Evolutionary conservation across 2,113 vertebrate genomes (phyloP).

Genomic region (Sinosuthora webbiana): DNA sequence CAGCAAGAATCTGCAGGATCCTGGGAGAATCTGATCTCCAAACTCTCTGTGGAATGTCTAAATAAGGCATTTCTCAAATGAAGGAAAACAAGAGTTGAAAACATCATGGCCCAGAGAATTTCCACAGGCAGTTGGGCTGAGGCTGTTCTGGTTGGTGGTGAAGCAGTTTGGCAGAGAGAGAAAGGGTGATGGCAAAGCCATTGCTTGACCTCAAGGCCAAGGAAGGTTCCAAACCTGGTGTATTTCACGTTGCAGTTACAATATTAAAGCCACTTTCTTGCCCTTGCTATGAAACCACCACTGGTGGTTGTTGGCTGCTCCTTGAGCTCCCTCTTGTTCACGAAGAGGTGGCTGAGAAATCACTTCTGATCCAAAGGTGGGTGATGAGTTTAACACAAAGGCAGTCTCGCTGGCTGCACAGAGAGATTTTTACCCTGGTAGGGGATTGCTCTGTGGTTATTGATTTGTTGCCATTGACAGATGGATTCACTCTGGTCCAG

Average conservation of each 20-base stretch:
- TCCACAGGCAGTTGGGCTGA: not conserved
- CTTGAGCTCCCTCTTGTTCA: not conserved
- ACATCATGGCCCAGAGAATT: not conserved
- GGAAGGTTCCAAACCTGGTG: not conserved
- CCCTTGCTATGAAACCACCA: not conserved
- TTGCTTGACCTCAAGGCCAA: not conserved
- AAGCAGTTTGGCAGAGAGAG: not conserved
- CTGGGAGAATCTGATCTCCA: not conserved
- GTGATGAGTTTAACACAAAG: not conserved
- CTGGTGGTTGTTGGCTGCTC: not conserved
- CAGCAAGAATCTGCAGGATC: not conserved
- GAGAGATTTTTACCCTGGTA: not conserved
- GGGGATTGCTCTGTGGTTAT: not conserved
- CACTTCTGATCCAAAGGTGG: not conserved
- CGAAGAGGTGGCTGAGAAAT: not conserved
- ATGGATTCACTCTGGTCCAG: conserved; percentile 9
- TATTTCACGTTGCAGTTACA: not conserved
- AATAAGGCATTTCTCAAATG: not conserved
- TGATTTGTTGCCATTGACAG: not conserved
- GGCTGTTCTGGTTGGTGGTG: not conserved
- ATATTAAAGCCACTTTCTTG: not conserved
- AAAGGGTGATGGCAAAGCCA: not conserved
- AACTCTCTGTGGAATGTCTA: not conserved
- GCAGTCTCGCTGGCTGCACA: not conserved
- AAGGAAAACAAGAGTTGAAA: not conserved